Evolutionary conservation across 1,140 invertebrate genomes (phyloP).

Genomic region (Calliopsis andreniformis): DNA sequence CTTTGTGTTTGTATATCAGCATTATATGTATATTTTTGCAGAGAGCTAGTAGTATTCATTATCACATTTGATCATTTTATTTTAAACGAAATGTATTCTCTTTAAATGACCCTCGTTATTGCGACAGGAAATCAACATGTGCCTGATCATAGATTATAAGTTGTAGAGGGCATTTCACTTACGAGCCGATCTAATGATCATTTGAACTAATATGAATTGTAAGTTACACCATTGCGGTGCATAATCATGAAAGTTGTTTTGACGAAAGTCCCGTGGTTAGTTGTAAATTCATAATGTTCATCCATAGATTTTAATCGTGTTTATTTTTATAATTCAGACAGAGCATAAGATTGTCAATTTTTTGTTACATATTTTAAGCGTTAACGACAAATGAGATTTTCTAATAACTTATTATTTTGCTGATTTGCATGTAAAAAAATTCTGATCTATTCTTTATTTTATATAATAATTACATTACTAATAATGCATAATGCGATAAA

Average conservation of each 20-base stretch:
- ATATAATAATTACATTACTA: slow-evolving; percentile 9
- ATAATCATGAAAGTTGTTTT: slow-evolving; percentile 44
- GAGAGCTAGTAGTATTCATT: slow-evolving; percentile 35
- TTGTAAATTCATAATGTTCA: slow-evolving; percentile 16
- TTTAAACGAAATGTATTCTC: slow-evolving; percentile 23
- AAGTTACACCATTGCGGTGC: slow-evolving; percentile 28
- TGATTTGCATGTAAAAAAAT: not conserved
- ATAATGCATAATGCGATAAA: slow-evolving; percentile 23
- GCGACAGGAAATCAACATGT: slow-evolving; percentile 55
- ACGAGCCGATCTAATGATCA: slow-evolving; percentile 42
- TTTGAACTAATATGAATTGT: slow-evolving; percentile 51
- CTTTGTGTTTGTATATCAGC: slow-evolving; percentile 62
- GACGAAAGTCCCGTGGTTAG: slow-evolving; percentile 1
- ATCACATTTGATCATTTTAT: slow-evolving; percentile 32
- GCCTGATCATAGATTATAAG: slow-evolving; percentile 65
- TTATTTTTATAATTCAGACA: slow-evolving; percentile 22
- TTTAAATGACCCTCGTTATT: slow-evolving; percentile 44
- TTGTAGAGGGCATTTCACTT: slow-evolving; percentile 61
- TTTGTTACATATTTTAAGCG: not conserved
- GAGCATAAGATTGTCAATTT: not conserved
- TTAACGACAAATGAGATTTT: slow-evolving; percentile 9
- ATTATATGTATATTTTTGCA: slow-evolving; percentile 55
- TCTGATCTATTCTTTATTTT: not conserved
- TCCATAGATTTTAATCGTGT: not conserved
- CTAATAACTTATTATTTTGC: slow-evolving; percentile 12